Base-by-base conservation (phyloP, 2,888 invertebrate species). In the Heteropelma amictum region DNA sequence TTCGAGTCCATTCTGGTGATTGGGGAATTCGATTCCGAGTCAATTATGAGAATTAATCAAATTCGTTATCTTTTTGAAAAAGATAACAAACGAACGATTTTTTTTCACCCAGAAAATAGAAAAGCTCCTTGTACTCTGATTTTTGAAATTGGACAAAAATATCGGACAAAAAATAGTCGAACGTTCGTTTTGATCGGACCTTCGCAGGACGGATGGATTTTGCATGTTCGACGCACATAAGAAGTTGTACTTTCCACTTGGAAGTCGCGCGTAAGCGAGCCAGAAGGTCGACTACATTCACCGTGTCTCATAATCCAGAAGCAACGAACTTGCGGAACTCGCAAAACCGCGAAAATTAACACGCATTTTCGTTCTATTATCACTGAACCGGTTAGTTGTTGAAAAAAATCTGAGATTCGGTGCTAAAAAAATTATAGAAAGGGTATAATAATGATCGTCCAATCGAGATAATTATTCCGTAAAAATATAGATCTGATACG, bases 241-340 rank as follows among this genome's bases (percentile, higher is more conserved):
- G 58, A 56, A 45, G 38, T 30, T 47, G 30, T 40, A 58, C 72
- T 65, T 72, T 72, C 65, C 40, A 35, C 33, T 42, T 38, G 10
- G 40, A 38, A 64, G 23, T 21, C 6, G 17, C n/a, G 19, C 38
- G 8, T n/a, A 49, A 63, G 28, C 58, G 40, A 53, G 47, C 58
- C 49, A 70, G 86, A 87, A 87, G 87, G 87, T 83, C 87, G 81
- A 87, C 87, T 84, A 87, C 87, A 87, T 87, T 87, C 87, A 86
- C 87, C 77, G 67, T 64, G n/a, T n/a, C n/a, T n/a, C 75, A 53
- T 60, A 10, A 54, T 17, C 3, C 33, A 68, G 33, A 64, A 58
- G 47, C 49, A 54, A 40, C 47, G 8, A 56, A 53, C 51, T 61
- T 23, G 8, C 38, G 49, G 35, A 33, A 47, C 67, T 40, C 40